Evolutionary conservation across 2,888 invertebrate genomes (phyloP), one percentile per base, ranked within the genome.

Genomic region (Leucoma salicis): DNA sequence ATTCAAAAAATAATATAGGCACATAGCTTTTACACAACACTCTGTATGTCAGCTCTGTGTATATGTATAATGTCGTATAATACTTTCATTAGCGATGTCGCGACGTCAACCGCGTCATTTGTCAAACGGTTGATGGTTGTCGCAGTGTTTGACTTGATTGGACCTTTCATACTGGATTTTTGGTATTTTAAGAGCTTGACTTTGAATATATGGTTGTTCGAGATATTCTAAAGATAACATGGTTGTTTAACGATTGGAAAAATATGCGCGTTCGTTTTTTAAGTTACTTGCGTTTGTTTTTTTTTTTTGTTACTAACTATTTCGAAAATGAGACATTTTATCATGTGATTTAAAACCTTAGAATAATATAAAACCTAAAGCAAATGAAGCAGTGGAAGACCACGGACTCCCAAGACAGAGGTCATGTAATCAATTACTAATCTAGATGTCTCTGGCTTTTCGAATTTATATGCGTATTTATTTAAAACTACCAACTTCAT

Each of bases 101-200:
- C 18, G 36, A 21, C 33, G 36, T 29, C 33, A 47, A 34, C 18
- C 14, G 21, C 40, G 39, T 55, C 62, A 53, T 63, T 63, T 62
- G 62, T 63, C 65, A 63, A 52, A 29, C 25, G 16, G 33, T 41
- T 49, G 48, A 52, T 56, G 40, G 49, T 34, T 48, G 51, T 46
- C 57, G 53, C 32, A 35, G 59, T 59, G 53, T 47, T 58, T 42
- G 47, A 31, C 14, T 62, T 62, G 65, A 64, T 64, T 64, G 46
- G 45, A n/a, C 42, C 49, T 49, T 43, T 53, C 37, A 52, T 36
- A 39, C 31, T 21, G 28, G 32, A 27, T 33, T 24, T 18, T 33
- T 27, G 46, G 36, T 46, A 36, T 39, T 35, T 42, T 40, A 25
- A 41, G 28, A 46, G 39, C 25, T 16, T 28, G 39, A 42, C 32